Base-by-base conservation (phyloP, 2,113 vertebrate species). In the Apistogramma diplotaenia region DNA sequence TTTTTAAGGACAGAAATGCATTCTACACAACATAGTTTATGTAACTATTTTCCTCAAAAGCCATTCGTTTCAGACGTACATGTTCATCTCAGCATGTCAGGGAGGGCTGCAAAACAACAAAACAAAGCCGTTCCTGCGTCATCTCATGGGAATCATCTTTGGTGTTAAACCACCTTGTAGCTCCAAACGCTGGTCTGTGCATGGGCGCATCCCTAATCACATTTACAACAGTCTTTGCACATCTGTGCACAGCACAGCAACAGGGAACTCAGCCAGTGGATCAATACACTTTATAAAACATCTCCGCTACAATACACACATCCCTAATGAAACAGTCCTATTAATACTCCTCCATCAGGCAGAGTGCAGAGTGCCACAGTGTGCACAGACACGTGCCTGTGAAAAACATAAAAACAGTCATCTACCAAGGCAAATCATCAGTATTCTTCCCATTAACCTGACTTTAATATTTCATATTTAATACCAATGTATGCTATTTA, bases 201-300 rank as follows among this genome's bases (percentile, higher is more conserved):
- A 70, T 13, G 65, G 31, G 65, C 31, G 43, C 65, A 70, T 70
- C 43, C 43, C 65, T 70, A 31, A 70, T 51, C 65, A 70, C 65
- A 51, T 70, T 70, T 70, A 51, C 65, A 70, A 27, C 65, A 51
- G 62, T 25, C 65, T 29, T 51, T 43, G 49, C 65, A 70, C 43
- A 70, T 70, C 65, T 70, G 65, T 70, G 65, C 65, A 70, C 65
- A 70, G 65, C 65, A 70, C 65, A 70, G 65, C 65, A 51, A 70
- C 65, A 70, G 65, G 43, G 65, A 51, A 43, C 65, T n/a, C 65
- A 49, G 65, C 65, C 65, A 49, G 65, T 51, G 65, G 65, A 70
- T 70, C 43, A 51, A 31, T 70, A 51, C 25, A 70, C 62, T 70
- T 70, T 70, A 70, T 49, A 70, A 70, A 70, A 49, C 62, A 70